Evolutionary conservation across 2,113 vertebrate species (phyloP), one percentile per base, ranked within the genome.

Genomic region (Cebus imitator): DNA sequence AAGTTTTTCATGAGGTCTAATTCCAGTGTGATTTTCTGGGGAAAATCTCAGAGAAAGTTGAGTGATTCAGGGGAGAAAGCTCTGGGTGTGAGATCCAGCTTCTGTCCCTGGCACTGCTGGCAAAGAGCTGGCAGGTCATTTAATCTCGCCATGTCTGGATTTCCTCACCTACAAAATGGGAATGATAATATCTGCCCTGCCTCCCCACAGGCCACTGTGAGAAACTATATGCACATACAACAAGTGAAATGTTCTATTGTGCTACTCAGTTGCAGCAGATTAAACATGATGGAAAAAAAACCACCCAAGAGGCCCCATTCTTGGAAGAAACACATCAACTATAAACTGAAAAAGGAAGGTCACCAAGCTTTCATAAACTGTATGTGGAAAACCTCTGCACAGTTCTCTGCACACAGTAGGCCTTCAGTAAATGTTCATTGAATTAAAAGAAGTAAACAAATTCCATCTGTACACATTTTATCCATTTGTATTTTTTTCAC

Each of bases 101-200:
- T 89, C 86, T 80, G 80, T 30, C 89, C 82, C 79, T 66, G 90
- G 81, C 82, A 79, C 17, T 35, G 43, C 0, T 79, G 75, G 43
- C 58, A 5, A 84, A 68, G 64, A 78, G 64, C 30, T 93, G 92
- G 97, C 94, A 96, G 95, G 94, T 95, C 96, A 97, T 92, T 96
- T 94, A 97, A 97, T 96, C 95, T 90, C 6, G 0, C 75, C 40
- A 35, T 23, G 90, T 92, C 91, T 97, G 93, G 93, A 97, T 97
- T 97, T 97, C 95, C 96, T 97, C 96, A 97, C 94, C 97, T 97
- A 97, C 96, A 97, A 97, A 96, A 96, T 14, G 5, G 82, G 92
- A 96, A 75, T 85, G 97, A 95, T 95, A 90, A 8, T 45, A 96
- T 96, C 97, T 95, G 87, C 81, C 87, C 95, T 82, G 50, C 50